Evolutionary conservation across 1,140 invertebrate species (phyloP), one percentile per base, ranked within the genome.

Genomic region (Temnothorax longispinosus): DNA sequence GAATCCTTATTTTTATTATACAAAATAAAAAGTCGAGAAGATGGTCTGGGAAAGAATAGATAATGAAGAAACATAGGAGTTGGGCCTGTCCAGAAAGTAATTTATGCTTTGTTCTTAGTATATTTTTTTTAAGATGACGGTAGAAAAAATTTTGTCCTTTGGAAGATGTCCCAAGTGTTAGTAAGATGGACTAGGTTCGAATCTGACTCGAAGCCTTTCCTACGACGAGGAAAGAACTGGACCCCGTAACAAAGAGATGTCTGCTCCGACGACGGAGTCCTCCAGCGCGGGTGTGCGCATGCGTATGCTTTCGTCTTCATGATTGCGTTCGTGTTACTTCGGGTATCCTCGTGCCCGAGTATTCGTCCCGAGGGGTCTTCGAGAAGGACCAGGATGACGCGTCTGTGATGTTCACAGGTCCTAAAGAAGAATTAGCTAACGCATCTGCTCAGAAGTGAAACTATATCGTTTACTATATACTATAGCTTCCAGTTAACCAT

Each of bases 171-270:
- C n/a, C 44, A 21, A 11, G 21, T 41, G 41, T 74, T 32, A 52
- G 18, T 35, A 5, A 82, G 47, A 60, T 18, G 10, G 18, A 78
- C 52, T 74, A 67, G 67, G n/a, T 15, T 86, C 71, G 56, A 85
- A 35, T 78, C 47, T 69, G 74, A 71, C 71, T 90, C 87, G 60
- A 91, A 87, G 86, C 89, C 65, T 75, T 90, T 65, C 64, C 90
- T 91, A 88, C 60, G 54, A 71, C 21, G 41, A 50, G 84, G 80
- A 91, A 92, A 94, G 93, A 94, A 94, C 93, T 94, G 93, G 94
- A 93, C 92, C 89, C 89, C 85, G 92, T 94, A 94, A 95, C 94
- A 94, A 95, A 95, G 94, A 94, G 94, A 95, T 93, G 94, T 94
- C 93, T 94, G 92, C 90, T 89, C 88, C 87, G 90, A 88, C 88